A percentile compares a stretch with the other conserved stretches of the same genome.
These are phyloP conservation scores for Coendou prehensilis DNA, from an alignment of 2,797 vertebrate species.

Conservation along the genomic window DNA sequence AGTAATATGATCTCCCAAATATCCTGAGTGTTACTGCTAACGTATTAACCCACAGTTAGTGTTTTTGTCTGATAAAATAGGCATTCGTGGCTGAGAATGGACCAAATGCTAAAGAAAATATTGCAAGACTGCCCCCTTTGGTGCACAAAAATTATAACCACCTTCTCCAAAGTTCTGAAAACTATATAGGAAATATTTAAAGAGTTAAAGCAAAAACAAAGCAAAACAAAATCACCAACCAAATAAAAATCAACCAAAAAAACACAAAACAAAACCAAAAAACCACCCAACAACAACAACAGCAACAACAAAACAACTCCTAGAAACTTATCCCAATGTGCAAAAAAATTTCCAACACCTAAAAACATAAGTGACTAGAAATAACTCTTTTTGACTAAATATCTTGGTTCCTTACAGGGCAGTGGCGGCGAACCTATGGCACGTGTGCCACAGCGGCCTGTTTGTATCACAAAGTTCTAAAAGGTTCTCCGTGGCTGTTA, in stretches of 20 bases:
- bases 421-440: neutral
- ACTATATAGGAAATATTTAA: conserved; percentile 59
- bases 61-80: conserved; percentile 54
- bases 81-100: conserved; percentile 11
- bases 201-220: neutral
- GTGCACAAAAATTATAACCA: conserved; percentile 60
- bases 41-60: conserved; percentile 22
- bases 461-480: neutral
- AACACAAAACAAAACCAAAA: neutral
- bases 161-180: conserved; percentile 61
- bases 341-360: conserved; percentile 63
- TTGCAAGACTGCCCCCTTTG: conserved; percentile 75
- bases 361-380: conserved; percentile 44
- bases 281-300: neutral
- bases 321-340: neutral
- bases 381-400: conserved; percentile 55
- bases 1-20: conserved; percentile 40
- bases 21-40: conserved; percentile 4
- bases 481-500: neutral
- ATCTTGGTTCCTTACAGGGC: neutral
- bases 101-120: conserved; percentile 50
- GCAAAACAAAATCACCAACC: neutral
- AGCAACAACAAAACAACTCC: neutral
- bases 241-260: neutral
- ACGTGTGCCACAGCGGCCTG: neutral